Evolutionary conservation across 2,797 vertebrate species (phyloP).

Genomic region (Buceros bicornis): DNA sequence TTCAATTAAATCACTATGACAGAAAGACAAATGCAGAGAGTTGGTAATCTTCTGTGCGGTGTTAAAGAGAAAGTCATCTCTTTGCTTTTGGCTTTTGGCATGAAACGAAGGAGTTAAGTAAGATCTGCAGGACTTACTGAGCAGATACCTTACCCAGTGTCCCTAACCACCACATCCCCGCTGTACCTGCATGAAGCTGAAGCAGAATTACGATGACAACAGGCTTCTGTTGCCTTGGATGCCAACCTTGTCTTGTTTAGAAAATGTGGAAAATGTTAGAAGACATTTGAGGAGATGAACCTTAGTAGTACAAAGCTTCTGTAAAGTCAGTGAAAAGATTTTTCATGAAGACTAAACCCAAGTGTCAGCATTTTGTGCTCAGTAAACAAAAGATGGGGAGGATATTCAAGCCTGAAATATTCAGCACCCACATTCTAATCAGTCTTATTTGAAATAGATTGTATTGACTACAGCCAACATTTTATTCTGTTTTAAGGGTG

Average conservation of each 20-base stretch:
- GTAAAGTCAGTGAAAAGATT: not conserved
- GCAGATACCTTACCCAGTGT: not conserved
- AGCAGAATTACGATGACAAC: not conserved
- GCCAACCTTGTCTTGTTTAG: not conserved
- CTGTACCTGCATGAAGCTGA: not conserved
- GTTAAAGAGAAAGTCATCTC: not conserved
- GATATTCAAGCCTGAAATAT: not conserved
- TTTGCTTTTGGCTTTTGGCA: not conserved
- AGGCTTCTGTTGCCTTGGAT: not conserved
- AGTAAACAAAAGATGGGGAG: not conserved
- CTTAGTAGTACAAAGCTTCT: not conserved
- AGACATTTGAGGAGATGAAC: not conserved
- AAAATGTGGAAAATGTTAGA: not conserved
- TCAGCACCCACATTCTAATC: not conserved
- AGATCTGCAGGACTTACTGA: not conserved
- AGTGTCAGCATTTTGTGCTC: not conserved
- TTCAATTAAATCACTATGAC: not conserved
- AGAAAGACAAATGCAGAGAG: not conserved
- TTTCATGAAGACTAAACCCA: not conserved
- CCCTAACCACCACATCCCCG: not conserved
- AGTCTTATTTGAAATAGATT: not conserved
- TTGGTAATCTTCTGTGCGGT: not conserved
- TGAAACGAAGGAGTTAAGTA: not conserved
- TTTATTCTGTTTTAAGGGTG: not conserved
- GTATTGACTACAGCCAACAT: not conserved